These are phyloP conservation scores for Perca schrenkii DNA, from an alignment of 2,113 vertebrate genomes.

Conservation along the genomic window DNA sequence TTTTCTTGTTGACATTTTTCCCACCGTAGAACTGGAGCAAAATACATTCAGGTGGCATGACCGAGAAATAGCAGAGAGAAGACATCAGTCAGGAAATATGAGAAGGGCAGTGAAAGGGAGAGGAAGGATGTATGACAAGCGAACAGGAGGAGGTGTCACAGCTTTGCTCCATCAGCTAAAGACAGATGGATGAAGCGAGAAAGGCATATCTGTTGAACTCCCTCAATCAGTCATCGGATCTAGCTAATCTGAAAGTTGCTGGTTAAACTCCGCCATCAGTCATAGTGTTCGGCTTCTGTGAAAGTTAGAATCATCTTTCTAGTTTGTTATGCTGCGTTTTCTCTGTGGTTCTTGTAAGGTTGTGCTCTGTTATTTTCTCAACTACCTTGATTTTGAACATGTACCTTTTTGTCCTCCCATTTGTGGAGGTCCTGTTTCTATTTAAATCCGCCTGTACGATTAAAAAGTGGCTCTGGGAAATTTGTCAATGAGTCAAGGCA, in stretches of 20 bases:
- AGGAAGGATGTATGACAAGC: slow-evolving; percentile 51
- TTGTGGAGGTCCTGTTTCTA: not conserved
- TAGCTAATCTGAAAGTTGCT: slow-evolving; percentile 64
- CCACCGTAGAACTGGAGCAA: slow-evolving; percentile 17
- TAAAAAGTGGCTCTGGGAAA: slow-evolving; percentile 27
- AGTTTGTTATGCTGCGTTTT: not conserved
- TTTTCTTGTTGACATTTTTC: slow-evolving; percentile 53
- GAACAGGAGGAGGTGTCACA: slow-evolving; percentile 60
- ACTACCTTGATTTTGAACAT: slow-evolving; percentile 3
- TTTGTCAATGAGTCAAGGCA: slow-evolving; percentile 29
- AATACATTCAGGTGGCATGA: slow-evolving; percentile 52
- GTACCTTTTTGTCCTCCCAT: not conserved
- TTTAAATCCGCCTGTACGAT: slow-evolving; percentile 13
- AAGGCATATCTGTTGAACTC: slow-evolving; percentile 47
- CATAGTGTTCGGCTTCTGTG: slow-evolving; percentile 40
- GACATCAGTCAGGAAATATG: slow-evolving; percentile 66
- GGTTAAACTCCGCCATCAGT: slow-evolving; percentile 60
- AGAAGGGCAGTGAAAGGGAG: slow-evolving; percentile 50
- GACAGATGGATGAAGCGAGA: slow-evolving; percentile 61
- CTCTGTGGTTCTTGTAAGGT: slow-evolving; percentile 6
- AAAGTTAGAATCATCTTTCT: slow-evolving; percentile 62
- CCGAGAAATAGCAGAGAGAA: slow-evolving; percentile 41
- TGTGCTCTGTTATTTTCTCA: slow-evolving; percentile 13
- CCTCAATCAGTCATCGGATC: slow-evolving; percentile 54
- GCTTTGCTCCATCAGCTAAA: slow-evolving; percentile 68